Evolutionary conservation across 2,888 invertebrate species (phyloP), one percentile per base, ranked within the genome.

Genomic region (Sipunculus nudus): DNA sequence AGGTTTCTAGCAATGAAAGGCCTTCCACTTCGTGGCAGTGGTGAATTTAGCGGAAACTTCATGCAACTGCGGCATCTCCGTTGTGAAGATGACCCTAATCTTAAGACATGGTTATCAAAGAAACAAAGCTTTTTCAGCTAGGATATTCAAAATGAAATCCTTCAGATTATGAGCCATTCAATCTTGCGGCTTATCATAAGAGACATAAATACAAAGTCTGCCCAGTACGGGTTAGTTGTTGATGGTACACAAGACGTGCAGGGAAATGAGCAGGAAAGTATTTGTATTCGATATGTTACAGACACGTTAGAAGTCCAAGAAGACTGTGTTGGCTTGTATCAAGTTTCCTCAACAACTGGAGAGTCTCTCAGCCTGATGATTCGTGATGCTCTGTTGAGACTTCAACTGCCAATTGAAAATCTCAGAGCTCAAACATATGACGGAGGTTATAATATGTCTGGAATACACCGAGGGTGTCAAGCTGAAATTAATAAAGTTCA

Each of bases 241-340:
- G 48, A 48, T 25, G 48, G 48, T 21, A 48, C 48, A 8, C 48
- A 48, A 48, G 48, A 48, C 28, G 29, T 48, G 28, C 25, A 48
- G 31, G 48, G 31, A 13, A 29, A n/a, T 23, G 48, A 48, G 21
- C 48, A 48, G 26, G 48, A 48, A 25, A 16, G 16, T 19, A 25
- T 48, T 10, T 48, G 48, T 10, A 29, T 48, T 13, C n/a, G 31
- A 21, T 46, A 46, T 46, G 2, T 2, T 16, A n/a, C n/a, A n/a
- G n/a, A n/a, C n/a, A n/a, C n/a, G n/a, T n/a, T n/a, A n/a, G n/a
- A n/a, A n/a, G n/a, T n/a, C n/a, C n/a, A n/a, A n/a, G n/a, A n/a
- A n/a, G n/a, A n/a, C n/a, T n/a, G n/a, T n/a, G n/a, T n/a, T n/a
- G n/a, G n/a, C n/a, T n/a, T n/a, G n/a, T n/a, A n/a, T n/a, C n/a